Base-by-base conservation (phyloP, 1,140 invertebrate species). In the Spodoptera frugiperda region DNA sequence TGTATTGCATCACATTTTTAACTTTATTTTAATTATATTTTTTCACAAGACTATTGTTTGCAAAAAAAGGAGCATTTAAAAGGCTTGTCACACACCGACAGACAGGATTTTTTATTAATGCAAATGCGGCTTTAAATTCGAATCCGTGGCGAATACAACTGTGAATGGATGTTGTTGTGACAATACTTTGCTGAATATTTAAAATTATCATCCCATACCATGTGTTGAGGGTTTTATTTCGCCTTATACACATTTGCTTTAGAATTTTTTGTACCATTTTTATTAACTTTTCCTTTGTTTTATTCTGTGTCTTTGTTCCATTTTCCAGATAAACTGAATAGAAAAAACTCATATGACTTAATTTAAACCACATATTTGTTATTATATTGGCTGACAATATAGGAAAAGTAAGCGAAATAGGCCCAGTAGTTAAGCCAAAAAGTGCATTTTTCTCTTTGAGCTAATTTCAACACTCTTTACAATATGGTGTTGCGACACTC, bases 171-270 rank as follows among this genome's bases (percentile, higher is more conserved):
- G 61, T 65, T 19, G 33, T n/a, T n/a, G 61, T 65, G 61, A 65
- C 61, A 65, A 65, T 65, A 65, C 61, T 65, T 65, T 65, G 12
- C 39, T 65, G 61, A 65, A 65, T 65, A 65, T 65, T 65, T 65
- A 65, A 65, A 65, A 65, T 65, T 65, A 65, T 65, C 61, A 65
- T 48, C 15, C 61, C 39, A 19, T 21, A 65, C 61, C 61, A 46
- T 48, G 61, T 65, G 61, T 65, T 48, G 61, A 17, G 61, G 15
- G 9, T 9, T 61, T 61, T 61, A 46, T 65, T 48, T 46, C 61
- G 19, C 19, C 61, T 61, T 17, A 33, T 44, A 44, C 9, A 12
- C 6, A 39, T 65, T 65, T 21, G 11, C 61, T 46, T 65, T 65
- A 48, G 39, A 65, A 65, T 65, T 65, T 63, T 46, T 21, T 11